Base-by-base conservation (phyloP, 2,113 vertebrate genomes). In the Piaya cayana region DNA sequence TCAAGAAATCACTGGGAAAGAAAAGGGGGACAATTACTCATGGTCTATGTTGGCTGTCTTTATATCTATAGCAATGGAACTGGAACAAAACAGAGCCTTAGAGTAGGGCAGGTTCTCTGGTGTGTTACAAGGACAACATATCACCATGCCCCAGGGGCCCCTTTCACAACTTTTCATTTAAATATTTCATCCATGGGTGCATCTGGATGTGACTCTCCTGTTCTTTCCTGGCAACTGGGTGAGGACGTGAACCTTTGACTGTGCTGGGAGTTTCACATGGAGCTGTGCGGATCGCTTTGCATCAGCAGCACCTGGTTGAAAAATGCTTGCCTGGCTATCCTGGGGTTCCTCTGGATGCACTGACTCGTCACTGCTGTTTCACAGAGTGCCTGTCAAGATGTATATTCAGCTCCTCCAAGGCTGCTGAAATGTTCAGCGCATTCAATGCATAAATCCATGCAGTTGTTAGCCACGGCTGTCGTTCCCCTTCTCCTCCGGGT, bases 181-280 rank as follows among this genome's bases (percentile, higher is more conserved):
- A 62, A 5, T 49, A 34, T 74, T 92, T 58, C 49, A 93, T 42
- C 79, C 75, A 37, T 2, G 3, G 34, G 21, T 63, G 55, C 59
- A 42, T 42, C 71, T 76, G 87, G 15, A 56, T 78, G 64, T 34
- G 20, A 74, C 37, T 29, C n/a, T 34, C 36, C 34, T 12, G 55
- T 82, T 59, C 75, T 82, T 42, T 65, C 34, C 39, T 4, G 2
- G 39, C 0, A 2, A 2, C 55, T 43, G 39, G 21, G 23, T 23
- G 36, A 90, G 63, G 76, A 69, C 52, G 14, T 23, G 45, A 76
- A 11, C 62, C 22, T 39, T 78, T 12, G 8, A 4, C 82, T 26
- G 53, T 1, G 0, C 52, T 23, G 65, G 36, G 30, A 30, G n/a
- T 36, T 88, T 52, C n/a, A 12, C 1, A 0, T 39, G 68, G 77